phyloP scores from a whole-genome alignment of 2,113 vertebrate genomes.

The Calyptommatus sinebrachiatus region DNA sequence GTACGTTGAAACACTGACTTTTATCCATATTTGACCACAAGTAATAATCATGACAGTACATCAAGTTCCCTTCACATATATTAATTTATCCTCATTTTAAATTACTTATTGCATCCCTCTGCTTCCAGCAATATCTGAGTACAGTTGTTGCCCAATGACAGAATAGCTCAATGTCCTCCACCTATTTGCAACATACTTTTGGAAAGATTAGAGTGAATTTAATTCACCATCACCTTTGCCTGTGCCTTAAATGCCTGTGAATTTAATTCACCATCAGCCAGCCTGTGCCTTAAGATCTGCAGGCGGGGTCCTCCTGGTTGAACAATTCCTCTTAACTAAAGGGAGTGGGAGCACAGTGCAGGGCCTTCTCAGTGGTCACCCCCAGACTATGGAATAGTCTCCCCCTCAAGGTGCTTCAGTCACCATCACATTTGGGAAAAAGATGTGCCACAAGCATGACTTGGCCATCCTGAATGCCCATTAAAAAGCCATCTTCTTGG shows the following conservation, averaged over 20 bases:
- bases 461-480: no score
- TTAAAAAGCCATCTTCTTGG: no score
- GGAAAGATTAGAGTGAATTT: neutral
- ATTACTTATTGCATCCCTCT: neutral
- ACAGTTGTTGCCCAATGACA: neutral
- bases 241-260: no score
- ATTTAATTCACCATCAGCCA: neutral
- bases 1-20: conserved; percentile 22
- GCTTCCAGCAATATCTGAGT: neutral
- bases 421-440: no score
- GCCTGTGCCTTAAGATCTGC: no score
- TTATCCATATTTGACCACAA: no score
- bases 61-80: neutral
- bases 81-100: neutral
- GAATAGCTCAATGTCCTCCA: neutral
- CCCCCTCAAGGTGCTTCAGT: no score
- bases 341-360: neutral
- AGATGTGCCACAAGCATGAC: no score
- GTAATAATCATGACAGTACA: neutral
- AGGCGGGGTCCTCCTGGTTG: no score
- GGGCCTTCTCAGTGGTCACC: neutral
- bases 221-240: neutral
- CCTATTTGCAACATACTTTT: neutral
- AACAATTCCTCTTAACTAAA: no score
- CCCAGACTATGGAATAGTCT: no score